Percentiles rank a stretch among this genome's conserved stretches.
phyloP scores from a whole-genome alignment of 64 coral and sea anemone genomes.

The Stichodactyla helianthus region DNA sequence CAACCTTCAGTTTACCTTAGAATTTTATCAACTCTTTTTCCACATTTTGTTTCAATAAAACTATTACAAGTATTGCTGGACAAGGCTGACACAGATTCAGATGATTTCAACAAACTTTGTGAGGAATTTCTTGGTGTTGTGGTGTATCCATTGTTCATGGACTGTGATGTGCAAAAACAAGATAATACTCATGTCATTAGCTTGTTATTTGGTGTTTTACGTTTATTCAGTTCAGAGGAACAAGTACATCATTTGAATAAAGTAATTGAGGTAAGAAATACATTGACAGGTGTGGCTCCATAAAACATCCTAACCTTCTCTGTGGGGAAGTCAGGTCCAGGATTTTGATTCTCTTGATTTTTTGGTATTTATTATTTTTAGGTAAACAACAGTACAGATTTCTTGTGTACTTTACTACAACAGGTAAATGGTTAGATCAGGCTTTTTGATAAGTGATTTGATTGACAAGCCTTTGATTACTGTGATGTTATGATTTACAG shows the following conservation, averaged over 20 bases:
- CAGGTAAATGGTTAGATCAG: neutral
- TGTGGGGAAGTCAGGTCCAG: too few species aligned
- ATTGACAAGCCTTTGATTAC: neutral
- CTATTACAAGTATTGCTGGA: slow-evolving; percentile 42
- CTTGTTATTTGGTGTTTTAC: slow-evolving; percentile 68
- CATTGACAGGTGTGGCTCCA: too few species aligned
- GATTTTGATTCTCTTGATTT: too few species aligned
- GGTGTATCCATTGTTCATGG: slow-evolving; percentile 34
- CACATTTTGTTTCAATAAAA: slow-evolving; percentile 53
- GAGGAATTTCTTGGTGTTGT: slow-evolving; percentile 22
- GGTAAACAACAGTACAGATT: slow-evolving; percentile 6
- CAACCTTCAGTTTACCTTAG: slow-evolving; percentile 37
- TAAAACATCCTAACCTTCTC: too few species aligned
- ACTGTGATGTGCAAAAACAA: neutral
- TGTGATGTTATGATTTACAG: neutral
- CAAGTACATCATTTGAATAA: slow-evolving; percentile 48
- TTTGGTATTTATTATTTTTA: neutral
- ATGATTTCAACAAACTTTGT: neutral
- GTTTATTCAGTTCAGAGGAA: slow-evolving; percentile 23
- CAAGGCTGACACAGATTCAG: neutral
- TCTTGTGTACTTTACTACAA: neutral
- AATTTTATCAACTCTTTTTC: slow-evolving; percentile 60
- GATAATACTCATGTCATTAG: slow-evolving; percentile 25
- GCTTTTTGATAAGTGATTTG: neutral
- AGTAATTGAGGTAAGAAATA: slow-evolving; percentile 40